These are phyloP conservation scores for Clusia tigrina DNA, from an alignment of 2,888 invertebrate species.

Conservation along the genomic window DNA sequence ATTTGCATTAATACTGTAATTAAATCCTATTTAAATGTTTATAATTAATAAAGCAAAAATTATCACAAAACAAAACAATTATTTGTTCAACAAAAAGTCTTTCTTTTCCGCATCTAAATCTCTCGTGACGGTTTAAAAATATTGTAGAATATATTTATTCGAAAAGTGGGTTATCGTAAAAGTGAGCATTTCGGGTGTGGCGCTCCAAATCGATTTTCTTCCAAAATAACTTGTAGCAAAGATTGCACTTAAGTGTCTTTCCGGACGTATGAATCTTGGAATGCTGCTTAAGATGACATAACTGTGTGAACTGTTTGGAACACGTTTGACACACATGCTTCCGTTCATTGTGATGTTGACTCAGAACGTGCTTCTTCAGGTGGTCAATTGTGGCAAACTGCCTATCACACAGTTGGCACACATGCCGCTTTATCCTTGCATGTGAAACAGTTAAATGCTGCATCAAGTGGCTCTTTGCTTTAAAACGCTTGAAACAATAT, in stretches of 20 bases:
- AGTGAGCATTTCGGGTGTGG: conserved; percentile 16
- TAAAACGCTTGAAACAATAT: conserved; percentile 42
- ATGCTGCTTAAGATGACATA: conserved; percentile 47
- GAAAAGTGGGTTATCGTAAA: neutral
- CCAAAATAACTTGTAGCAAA: conserved; percentile 36
- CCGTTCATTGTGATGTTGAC: conserved; percentile 46
- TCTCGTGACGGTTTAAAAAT: too few species aligned
- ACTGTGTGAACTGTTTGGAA: conserved; percentile 43
- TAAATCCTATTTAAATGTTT: too few species aligned
- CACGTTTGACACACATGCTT: conserved; percentile 43
- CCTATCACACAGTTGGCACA: conserved; percentile 45
- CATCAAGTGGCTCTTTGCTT: conserved; percentile 35
- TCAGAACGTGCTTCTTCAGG: conserved; percentile 46
- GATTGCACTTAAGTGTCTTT: conserved; percentile 33
- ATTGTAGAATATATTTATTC: too few species aligned
- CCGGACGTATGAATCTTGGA: conserved; percentile 39
- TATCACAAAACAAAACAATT: too few species aligned
- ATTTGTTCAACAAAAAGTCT: too few species aligned
- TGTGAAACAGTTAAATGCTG: conserved; percentile 45
- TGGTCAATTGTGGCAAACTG: conserved; percentile 46
- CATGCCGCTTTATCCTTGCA: conserved; percentile 38
- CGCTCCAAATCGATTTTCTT: conserved; percentile 38
- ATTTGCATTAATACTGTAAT: too few species aligned
- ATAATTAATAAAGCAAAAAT: too few species aligned
- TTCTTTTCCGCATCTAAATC: too few species aligned